These are phyloP conservation scores for Chrysemys picta DNA, from an alignment of 2,113 vertebrate genomes.

Conservation along the genomic window DNA sequence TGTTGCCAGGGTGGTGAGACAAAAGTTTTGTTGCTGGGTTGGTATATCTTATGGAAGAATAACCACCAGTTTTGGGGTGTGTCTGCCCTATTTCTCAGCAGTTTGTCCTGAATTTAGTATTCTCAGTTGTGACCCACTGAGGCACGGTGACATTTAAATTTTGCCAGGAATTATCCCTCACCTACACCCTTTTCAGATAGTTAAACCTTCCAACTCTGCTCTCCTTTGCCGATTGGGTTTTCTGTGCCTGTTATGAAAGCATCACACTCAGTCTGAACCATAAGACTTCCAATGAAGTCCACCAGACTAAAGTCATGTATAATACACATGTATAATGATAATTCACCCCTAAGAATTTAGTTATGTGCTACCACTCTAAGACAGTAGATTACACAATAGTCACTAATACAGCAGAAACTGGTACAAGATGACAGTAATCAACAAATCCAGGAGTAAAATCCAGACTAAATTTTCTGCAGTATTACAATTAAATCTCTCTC, in stretches of 20 bases:
- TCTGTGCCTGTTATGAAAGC: not conserved
- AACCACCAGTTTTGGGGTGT: too few relatives aligned
- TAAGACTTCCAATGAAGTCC: not conserved
- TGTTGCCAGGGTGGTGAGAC: too few relatives aligned
- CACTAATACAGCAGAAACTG: not conserved
- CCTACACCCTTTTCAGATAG: not conserved
- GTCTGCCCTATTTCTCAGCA: too few relatives aligned
- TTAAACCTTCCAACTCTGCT: not conserved
- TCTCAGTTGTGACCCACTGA: too few relatives aligned
- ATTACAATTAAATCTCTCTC: not conserved
- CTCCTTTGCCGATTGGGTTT: not conserved
- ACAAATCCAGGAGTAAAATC: constrained; percentile 1
- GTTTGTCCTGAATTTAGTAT: too few relatives aligned
- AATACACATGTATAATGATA: not conserved
- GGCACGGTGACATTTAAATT: not conserved
- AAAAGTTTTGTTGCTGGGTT: too few relatives aligned
- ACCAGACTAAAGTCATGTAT: not conserved
- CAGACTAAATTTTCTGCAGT: not conserved
- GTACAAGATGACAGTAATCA: not conserved
- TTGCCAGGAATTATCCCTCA: not conserved
- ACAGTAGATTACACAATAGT: not conserved
- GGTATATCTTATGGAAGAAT: too few relatives aligned
- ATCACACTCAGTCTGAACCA: not conserved
- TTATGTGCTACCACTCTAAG: not conserved
- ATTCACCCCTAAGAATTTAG: not conserved